phyloP scores from a whole-genome alignment of 2,888 invertebrate species.

The Campoplex nolae region DNA sequence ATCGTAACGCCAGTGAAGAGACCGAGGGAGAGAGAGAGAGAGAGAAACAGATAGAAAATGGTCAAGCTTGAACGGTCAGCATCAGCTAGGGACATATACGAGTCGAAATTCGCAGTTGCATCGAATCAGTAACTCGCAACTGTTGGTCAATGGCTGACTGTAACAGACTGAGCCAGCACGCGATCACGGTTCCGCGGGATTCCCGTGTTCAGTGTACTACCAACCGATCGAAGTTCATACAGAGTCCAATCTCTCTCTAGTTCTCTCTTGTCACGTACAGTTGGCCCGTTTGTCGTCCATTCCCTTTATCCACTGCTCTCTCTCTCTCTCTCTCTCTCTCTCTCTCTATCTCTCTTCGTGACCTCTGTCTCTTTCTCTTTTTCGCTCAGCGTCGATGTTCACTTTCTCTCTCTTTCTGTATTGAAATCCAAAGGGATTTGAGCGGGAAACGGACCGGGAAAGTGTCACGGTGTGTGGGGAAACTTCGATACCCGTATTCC shows the following conservation, averaged over 20 bases:
- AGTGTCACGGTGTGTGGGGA: conserved; percentile 70
- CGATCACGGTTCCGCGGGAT: conserved; percentile 37
- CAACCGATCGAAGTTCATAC: conserved; percentile 51
- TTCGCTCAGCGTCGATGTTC: too few species aligned
- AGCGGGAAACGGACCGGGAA: conserved; percentile 64
- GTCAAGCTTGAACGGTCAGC: conserved; percentile 50
- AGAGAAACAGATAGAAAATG: conserved; percentile 25
- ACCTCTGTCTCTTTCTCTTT: conserved; percentile 65
- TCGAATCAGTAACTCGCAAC: conserved; percentile 53
- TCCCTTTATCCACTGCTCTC: conserved; percentile 76
- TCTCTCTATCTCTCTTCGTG: conserved; percentile 70
- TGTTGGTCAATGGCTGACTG: conserved; percentile 45
- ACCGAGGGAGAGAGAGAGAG: conserved; percentile 6
- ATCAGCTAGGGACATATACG: conserved; percentile 53
- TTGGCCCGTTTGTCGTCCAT: conserved; percentile 77
- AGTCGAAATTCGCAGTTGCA: conserved; percentile 59
- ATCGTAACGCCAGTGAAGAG: conserved; percentile 39
- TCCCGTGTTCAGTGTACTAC: conserved; percentile 17
- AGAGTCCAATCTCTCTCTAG: conserved; percentile 24
- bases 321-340: conserved; percentile 67
- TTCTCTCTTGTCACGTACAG: conserved; percentile 73
- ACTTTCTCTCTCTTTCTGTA: conserved; percentile 4
- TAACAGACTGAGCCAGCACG: conserved; percentile 20
- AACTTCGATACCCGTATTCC: conserved; percentile 26
- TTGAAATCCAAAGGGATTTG: conserved; percentile 64